Evolutionary conservation across 2,888 invertebrate genomes (phyloP), one percentile per base, ranked within the genome.

Genomic region (Agapetus fuscipes): DNA sequence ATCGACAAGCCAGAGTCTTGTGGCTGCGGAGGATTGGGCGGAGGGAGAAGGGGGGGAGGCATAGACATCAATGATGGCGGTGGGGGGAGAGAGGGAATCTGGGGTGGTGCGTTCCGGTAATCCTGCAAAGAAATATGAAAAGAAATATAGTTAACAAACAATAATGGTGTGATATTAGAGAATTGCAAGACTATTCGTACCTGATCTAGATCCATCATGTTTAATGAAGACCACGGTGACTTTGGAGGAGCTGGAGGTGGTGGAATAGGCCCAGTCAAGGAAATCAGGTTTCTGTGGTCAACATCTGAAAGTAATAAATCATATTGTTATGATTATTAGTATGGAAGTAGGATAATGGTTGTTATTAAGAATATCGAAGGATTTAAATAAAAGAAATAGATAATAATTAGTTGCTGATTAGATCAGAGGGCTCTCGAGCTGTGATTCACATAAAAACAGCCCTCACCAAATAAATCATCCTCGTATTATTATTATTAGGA

Each of bases 281-380:
- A 81, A 54, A 89, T 89, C 44, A 89, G 62, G 63, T 89, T 89
- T 49, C 88, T 72, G 54, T 87, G 87, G 59, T 87, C 87, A 33
- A 87, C 80, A 56, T 87, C 46, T 40, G 50, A 65, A 65, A 46
- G 2, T 13, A 36, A 17, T 6, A 6, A 20, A 20, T 20, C 20
- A 20, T 9, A n/a, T n/a, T n/a, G n/a, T n/a, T n/a, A n/a, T n/a
- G n/a, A n/a, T n/a, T n/a, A n/a, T n/a, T n/a, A n/a, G n/a, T n/a
- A n/a, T n/a, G n/a, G n/a, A n/a, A n/a, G n/a, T n/a, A n/a, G n/a
- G n/a, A n/a, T n/a, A n/a, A n/a, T n/a, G n/a, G 11, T 12, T 12
- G 12, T 9, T 7, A 7, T 9, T 29, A 7, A 7, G 6, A 29
- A 6, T n/a, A 9, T n/a, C 11, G 10, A 29, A 29, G 11, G 11